Conservation (phyloP, 2,797 vertebrate genomes). For the Pampus argenteus region DNA sequence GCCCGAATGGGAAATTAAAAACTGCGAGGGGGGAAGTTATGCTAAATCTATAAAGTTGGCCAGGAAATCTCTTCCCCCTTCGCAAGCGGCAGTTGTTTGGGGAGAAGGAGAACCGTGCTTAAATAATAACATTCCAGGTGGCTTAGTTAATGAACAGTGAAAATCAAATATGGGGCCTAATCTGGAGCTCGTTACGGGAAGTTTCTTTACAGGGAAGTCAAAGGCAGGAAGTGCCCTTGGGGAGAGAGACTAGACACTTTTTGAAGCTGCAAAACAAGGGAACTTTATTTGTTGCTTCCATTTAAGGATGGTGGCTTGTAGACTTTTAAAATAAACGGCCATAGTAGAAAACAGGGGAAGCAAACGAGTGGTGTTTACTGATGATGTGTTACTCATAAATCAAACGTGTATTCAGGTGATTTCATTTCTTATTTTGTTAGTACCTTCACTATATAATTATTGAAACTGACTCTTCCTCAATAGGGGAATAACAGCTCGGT, state of each 20-base stretch:
- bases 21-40: slow-evolving; percentile 77
- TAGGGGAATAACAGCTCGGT: neutral
- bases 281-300: slow-evolving; percentile 41
- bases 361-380: neutral
- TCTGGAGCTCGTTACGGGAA: slow-evolving; percentile 87
- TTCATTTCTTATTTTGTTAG: neutral
- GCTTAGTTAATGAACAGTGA: slow-evolving; percentile 91
- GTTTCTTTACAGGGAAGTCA: slow-evolving; percentile 87
- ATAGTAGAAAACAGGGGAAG: neutral
- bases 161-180: slow-evolving; percentile 89
- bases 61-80: slow-evolving; percentile 82
- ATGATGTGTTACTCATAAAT: neutral
- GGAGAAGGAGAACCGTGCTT: slow-evolving; percentile 85
- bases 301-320: slow-evolving; percentile 8
- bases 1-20: slow-evolving; percentile 84
- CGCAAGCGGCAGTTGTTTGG: slow-evolving; percentile 87
- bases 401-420: neutral
- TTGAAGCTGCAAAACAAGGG: slow-evolving; percentile 49
- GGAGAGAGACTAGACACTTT: slow-evolving; percentile 63
- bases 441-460: neutral
- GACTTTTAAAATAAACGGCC: neutral
- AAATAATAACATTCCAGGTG: slow-evolving; percentile 91
- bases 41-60: slow-evolving; percentile 86
- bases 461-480: neutral
- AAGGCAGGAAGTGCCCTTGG: slow-evolving; percentile 79